Conservation (phyloP, 2,888 invertebrate species). For the Notocelia uddmanniana region DNA sequence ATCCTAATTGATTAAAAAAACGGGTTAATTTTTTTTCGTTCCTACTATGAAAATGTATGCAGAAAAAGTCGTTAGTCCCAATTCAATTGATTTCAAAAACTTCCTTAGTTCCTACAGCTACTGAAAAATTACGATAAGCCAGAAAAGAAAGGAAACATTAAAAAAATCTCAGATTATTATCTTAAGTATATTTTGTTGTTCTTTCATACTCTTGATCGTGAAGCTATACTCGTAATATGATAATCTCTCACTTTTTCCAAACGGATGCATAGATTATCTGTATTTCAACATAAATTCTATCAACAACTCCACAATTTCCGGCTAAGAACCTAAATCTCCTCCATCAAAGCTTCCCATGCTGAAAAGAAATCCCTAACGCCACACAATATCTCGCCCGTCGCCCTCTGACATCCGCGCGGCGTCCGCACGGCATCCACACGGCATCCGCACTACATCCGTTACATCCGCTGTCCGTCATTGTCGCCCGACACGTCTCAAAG, state of each 20-base stretch:
- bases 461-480: constrained; percentile 21
- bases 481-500: constrained; percentile 15
- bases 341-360: constrained; percentile 12
- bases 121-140: too few species aligned
- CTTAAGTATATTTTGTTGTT: too few species aligned
- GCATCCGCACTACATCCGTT: constrained; percentile 22
- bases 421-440: constrained; percentile 24
- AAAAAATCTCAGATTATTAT: too few species aligned
- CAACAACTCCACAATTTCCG: not conserved
- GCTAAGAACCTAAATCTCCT: constrained; percentile 15
- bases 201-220: too few species aligned
- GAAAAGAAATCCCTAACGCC: constrained; percentile 22
- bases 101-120: too few species aligned
- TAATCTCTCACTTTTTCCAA: not conserved
- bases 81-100: too few species aligned
- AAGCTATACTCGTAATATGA: too few species aligned
- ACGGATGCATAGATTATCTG: not conserved
- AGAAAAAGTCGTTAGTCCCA: too few species aligned
- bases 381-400: constrained; percentile 23
- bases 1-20: too few species aligned
- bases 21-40: too few species aligned
- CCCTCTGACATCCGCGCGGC: constrained; percentile 17
- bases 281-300: not conserved
- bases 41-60: too few species aligned
- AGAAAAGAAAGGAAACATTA: too few species aligned